phyloP scores from a whole-genome alignment of 2,113 vertebrate genomes.

The Gallinago paraguaiae region DNA sequence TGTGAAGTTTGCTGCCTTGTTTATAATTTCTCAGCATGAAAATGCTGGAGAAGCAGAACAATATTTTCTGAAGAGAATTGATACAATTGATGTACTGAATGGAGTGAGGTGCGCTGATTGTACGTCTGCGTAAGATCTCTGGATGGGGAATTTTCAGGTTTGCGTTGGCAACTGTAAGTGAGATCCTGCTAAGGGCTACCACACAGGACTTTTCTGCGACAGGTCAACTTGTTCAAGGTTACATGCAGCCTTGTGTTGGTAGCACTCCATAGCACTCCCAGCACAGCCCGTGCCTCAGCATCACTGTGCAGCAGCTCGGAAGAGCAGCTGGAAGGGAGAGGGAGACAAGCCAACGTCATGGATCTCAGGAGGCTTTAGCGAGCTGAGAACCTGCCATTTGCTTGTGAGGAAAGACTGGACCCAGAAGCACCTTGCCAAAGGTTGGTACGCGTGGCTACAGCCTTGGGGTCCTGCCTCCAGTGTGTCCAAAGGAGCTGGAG shows the following conservation, averaged over 20 bases:
- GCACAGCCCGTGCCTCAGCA: rapidly evolving
- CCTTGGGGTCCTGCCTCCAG: not conserved
- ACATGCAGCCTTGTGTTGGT: rapidly evolving
- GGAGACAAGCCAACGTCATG: rapidly evolving
- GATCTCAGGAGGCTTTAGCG: not conserved
- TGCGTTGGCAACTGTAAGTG: not conserved
- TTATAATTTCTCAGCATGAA: not conserved
- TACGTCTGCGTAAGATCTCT: not conserved
- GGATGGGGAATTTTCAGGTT: not conserved
- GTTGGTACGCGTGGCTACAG: rapidly evolving
- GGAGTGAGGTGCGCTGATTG: not conserved
- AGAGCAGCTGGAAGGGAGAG: not conserved
- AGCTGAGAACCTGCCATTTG: not conserved
- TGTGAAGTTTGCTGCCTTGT: not conserved
- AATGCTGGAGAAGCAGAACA: not conserved
- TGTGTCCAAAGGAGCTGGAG: not conserved
- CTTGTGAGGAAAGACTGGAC: not conserved
- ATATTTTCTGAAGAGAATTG: not conserved
- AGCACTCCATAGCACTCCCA: not conserved
- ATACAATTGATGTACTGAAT: not conserved
- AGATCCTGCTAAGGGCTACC: not conserved
- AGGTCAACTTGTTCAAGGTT: not conserved
- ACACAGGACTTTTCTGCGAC: not conserved
- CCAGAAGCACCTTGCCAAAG: not conserved
- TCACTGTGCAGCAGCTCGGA: not conserved